phyloP scores from a whole-genome alignment of 2,888 invertebrate genomes.

The Alviniconcha strummeri region DNA sequence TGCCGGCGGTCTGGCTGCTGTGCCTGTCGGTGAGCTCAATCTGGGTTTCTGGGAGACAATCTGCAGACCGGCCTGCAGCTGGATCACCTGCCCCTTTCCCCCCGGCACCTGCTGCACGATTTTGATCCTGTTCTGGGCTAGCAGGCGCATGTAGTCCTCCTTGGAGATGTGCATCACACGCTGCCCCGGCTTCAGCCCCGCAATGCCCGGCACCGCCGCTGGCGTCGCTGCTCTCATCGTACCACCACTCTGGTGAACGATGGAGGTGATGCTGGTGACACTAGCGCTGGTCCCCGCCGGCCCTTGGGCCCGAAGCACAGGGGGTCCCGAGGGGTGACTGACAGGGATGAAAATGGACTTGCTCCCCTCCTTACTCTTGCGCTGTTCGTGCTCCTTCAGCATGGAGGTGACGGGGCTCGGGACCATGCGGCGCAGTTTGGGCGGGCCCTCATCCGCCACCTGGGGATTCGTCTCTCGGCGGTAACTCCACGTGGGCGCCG shows the following conservation, averaged over 20 bases:
- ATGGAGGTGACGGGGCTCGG: conserved; percentile 19
- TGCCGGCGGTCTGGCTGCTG: neutral
- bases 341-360: neutral
- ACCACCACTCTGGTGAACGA: conserved; percentile 26
- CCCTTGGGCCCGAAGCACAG: neutral
- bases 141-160: conserved; percentile 40
- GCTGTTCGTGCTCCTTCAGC: conserved; percentile 11
- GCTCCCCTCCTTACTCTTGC: neutral
- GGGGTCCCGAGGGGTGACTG: neutral
- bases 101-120: conserved; percentile 13
- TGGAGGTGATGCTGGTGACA: conserved; percentile 15
- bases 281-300: neutral
- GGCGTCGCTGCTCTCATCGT: neutral
- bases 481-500: conserved; percentile 43
- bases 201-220: neutral
- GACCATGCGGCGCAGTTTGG: conserved; percentile 30
- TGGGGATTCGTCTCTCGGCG: conserved; percentile 32
- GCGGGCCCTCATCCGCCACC: conserved; percentile 22
- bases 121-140: conserved; percentile 41
- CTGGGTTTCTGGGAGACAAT: neutral
- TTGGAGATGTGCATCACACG: conserved; percentile 41
- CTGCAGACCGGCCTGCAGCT: conserved; percentile 41
- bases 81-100: conserved; percentile 38
- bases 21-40: neutral
- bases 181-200: conserved; percentile 30